phyloP scores from a whole-genome alignment of 2,888 invertebrate genomes.

The Adelognathus sp. region DNA sequence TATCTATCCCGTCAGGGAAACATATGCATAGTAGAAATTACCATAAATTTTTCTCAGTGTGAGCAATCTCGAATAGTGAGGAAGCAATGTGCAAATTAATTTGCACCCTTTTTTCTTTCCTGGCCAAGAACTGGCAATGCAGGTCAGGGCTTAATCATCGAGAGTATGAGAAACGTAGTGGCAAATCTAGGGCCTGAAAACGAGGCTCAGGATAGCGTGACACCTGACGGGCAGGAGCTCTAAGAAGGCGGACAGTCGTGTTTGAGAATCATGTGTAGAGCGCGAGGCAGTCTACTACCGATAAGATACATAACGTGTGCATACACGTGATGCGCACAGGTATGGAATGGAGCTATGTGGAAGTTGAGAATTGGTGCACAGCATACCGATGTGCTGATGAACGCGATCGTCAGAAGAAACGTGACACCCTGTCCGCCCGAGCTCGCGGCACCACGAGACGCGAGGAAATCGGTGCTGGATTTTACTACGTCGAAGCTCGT shows the following conservation, averaged over 20 bases:
- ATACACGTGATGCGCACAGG: neutral
- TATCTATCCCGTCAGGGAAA: too few relatives aligned
- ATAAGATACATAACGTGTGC: neutral
- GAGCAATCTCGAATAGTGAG: too few relatives aligned
- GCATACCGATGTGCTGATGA: constrained; percentile 6
- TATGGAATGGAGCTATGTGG: neutral
- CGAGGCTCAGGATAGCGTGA: constrained; percentile 68
- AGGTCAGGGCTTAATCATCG: constrained; percentile 44
- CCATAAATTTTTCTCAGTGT: too few relatives aligned
- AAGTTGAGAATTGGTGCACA: neutral
- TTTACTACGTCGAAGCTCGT: constrained; percentile 1
- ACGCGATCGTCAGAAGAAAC: constrained; percentile 35
- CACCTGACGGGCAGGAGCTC: constrained; percentile 72
- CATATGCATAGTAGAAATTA: neutral
- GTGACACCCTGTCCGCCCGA: neutral
- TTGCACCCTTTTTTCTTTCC: neutral
- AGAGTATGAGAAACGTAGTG: neutral
- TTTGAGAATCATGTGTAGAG: constrained; percentile 65
- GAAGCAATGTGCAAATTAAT: too few relatives aligned
- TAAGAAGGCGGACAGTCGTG: constrained; percentile 70
- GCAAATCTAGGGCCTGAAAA: constrained; percentile 34
- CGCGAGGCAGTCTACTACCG: neutral
- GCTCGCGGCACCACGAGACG: constrained; percentile 6
- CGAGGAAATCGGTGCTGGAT: constrained; percentile 19
- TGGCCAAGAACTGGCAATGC: constrained; percentile 27